Evolutionary conservation across 2,113 vertebrate species (phyloP).

Genomic region (Danio rerio): GRCz12tu NC_133189.1:24899001-24899500

Average conservation of each 20-base stretch:
- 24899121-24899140: slow-evolving; percentile 53
- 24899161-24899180: slow-evolving; percentile 55
- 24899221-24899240: slow-evolving; percentile 30
- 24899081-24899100: background rate
- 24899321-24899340: slow-evolving; percentile 39
- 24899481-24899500: background rate
- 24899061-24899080: background rate
- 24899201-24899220: slow-evolving; percentile 44
- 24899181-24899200: slow-evolving; percentile 46
- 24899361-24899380: slow-evolving; percentile 35
- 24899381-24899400: slow-evolving; percentile 49
- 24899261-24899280: slow-evolving; percentile 34
- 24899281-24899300: slow-evolving; percentile 39
- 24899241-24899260: slow-evolving; percentile 25
- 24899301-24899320: slow-evolving; percentile 54
- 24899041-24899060: background rate
- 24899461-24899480: slow-evolving; percentile 10
- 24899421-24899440: slow-evolving; percentile 15
- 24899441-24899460: slow-evolving; percentile 7
- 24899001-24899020: no score
- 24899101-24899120: slow-evolving; percentile 55
- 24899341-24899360: slow-evolving; percentile 50
- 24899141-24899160: slow-evolving; percentile 48
- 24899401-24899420: slow-evolving; percentile 45
- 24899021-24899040: background rate